phyloP scores from a whole-genome alignment of 2,888 invertebrate species.

The Eupithecia tripunctaria region DNA sequence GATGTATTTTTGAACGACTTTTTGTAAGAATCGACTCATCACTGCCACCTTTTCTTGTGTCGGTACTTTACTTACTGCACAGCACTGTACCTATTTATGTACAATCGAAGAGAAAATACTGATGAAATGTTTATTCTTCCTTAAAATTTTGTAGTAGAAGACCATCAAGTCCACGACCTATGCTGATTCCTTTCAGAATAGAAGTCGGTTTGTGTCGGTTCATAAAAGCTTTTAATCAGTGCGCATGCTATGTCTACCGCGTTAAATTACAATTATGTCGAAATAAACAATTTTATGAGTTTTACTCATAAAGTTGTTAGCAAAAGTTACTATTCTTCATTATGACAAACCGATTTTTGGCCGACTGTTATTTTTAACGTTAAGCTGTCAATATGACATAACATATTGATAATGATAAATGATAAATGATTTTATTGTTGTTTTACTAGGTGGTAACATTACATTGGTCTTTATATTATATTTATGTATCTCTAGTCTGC shows the following conservation, averaged over 20 bases:
- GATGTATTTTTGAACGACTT: constrained; percentile 51
- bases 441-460: too few species aligned
- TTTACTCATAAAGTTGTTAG: too few species aligned
- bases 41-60: not conserved
- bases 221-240: not conserved
- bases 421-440: too few species aligned
- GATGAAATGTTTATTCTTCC: not conserved
- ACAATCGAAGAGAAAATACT: not conserved
- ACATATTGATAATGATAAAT: too few species aligned
- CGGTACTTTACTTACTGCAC: not conserved
- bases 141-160: not conserved
- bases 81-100: not conserved
- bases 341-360: not conserved
- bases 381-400: too few species aligned
- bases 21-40: constrained; percentile 11
- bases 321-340: too few species aligned
- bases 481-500: too few species aligned
- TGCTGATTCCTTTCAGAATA: not conserved
- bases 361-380: too few species aligned
- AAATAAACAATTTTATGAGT: not conserved
- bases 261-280: too few species aligned
- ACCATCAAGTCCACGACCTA: not conserved
- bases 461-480: too few species aligned
- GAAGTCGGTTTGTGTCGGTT: too few species aligned
- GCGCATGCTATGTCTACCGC: not conserved